Evolutionary conservation across 2,113 vertebrate genomes (phyloP).

Genomic region (Melanocharis versteri): DNA sequence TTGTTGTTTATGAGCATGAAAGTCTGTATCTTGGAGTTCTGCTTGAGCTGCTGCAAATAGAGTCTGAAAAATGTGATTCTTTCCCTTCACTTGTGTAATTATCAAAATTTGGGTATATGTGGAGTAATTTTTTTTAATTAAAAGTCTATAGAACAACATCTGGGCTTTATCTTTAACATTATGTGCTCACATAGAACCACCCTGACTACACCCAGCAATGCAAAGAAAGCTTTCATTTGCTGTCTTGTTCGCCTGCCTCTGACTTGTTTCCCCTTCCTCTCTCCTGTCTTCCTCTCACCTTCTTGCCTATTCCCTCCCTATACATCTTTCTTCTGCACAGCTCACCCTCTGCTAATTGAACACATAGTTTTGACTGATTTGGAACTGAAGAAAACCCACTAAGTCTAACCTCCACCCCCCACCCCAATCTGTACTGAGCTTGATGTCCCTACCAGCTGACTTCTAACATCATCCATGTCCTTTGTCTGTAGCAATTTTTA

Average conservation of each 20-base stretch:
- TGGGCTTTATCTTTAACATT: neutral
- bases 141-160: neutral
- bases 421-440: neutral
- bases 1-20: neutral
- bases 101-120: accelerated
- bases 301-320: accelerated
- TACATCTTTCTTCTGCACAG: neutral
- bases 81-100: neutral
- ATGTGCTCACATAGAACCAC: neutral
- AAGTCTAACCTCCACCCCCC: accelerated
- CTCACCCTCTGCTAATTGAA: neutral
- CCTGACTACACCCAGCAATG: neutral
- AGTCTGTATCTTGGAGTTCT: neutral
- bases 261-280: neutral
- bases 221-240: neutral
- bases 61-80: neutral
- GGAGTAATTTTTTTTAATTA: neutral
- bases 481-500: neutral
- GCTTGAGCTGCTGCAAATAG: neutral
- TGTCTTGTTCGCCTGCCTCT: accelerated
- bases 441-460: neutral
- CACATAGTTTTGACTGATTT: neutral
- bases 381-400: neutral
- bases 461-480: neutral
- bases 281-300: neutral